A percentile compares a stretch with the other conserved stretches of the same genome.
Conservation (phyloP, 2,888 invertebrate genomes). For the Thymelicus lineola region DNA sequence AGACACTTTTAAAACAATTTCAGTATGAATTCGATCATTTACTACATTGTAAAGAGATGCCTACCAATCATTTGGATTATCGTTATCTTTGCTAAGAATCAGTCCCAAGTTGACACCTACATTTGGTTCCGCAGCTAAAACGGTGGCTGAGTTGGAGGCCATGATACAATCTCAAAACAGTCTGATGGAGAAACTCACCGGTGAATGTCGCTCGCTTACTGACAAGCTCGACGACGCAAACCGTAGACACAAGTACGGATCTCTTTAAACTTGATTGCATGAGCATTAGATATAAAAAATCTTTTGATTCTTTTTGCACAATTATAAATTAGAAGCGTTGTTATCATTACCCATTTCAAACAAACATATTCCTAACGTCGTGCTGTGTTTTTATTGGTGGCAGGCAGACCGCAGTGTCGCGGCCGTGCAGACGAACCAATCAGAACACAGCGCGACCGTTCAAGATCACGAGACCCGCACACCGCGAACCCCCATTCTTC, state of each 20-base stretch:
- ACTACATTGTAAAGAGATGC: constrained; percentile 6
- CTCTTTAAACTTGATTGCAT: constrained; percentile 71
- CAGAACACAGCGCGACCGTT: constrained; percentile 83
- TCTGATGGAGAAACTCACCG: constrained; percentile 96
- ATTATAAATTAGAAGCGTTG: constrained; percentile 47
- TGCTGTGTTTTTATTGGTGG: constrained; percentile 85
- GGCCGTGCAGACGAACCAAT: constrained; percentile 83
- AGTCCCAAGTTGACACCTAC: constrained; percentile 56
- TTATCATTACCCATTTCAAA: constrained; percentile 74
- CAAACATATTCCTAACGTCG: constrained; percentile 71
- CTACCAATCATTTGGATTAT: neutral
- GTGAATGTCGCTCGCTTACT: constrained; percentile 95
- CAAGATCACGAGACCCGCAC: constrained; percentile 71
- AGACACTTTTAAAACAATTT: constrained; percentile 17
- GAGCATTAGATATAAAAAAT: constrained; percentile 50
- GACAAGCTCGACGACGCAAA: constrained; percentile 95
- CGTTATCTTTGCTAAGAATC: neutral
- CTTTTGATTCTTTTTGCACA: constrained; percentile 43
- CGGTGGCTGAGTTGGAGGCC: constrained; percentile 95
- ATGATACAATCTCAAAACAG: constrained; percentile 96
- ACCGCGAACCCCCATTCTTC: constrained; percentile 65
- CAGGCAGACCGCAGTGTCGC: constrained; percentile 85
- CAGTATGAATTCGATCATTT: neutral
- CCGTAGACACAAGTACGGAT: constrained; percentile 94
- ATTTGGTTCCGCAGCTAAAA: constrained; percentile 90